phyloP scores from a whole-genome alignment of 2,797 vertebrate species.

The Hemibagrus guttatus region DNA sequence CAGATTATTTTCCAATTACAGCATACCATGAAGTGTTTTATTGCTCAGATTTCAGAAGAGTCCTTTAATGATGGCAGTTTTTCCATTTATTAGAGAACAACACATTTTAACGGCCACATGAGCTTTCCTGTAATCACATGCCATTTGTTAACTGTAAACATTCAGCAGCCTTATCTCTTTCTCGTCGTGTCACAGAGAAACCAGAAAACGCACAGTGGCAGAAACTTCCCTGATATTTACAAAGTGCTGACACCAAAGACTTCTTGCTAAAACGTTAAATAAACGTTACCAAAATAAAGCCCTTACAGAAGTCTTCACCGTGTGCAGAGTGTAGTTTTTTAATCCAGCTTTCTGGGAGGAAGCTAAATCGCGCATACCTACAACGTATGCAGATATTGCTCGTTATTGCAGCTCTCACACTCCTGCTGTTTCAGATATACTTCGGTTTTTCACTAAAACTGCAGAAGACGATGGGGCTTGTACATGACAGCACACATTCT shows the following conservation, averaged over 20 bases:
- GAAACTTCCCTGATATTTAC: neutral
- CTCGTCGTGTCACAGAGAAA: neutral
- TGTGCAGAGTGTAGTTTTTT: neutral
- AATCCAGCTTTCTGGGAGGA: too few relatives aligned
- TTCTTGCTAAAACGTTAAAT: neutral
- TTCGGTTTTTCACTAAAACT: neutral
- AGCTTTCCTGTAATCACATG: neutral
- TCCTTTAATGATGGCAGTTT: neutral
- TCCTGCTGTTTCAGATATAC: neutral
- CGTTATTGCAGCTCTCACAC: neutral
- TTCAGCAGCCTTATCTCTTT: neutral
- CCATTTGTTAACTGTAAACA: neutral
- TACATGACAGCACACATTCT: neutral
- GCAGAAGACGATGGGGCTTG: neutral
- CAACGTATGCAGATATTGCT: neutral
- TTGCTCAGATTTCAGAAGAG: neutral
- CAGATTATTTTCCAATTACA: neutral
- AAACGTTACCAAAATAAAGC: neutral
- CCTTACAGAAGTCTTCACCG: neutral
- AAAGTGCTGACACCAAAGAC: neutral
- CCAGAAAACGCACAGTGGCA: neutral
- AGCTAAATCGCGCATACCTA: neutral
- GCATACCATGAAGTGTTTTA: neutral
- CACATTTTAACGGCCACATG: neutral
- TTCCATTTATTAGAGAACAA: neutral